Evolutionary conservation across 2,113 vertebrate species (phyloP).

Genomic region (Menidia beryllina): DNA sequence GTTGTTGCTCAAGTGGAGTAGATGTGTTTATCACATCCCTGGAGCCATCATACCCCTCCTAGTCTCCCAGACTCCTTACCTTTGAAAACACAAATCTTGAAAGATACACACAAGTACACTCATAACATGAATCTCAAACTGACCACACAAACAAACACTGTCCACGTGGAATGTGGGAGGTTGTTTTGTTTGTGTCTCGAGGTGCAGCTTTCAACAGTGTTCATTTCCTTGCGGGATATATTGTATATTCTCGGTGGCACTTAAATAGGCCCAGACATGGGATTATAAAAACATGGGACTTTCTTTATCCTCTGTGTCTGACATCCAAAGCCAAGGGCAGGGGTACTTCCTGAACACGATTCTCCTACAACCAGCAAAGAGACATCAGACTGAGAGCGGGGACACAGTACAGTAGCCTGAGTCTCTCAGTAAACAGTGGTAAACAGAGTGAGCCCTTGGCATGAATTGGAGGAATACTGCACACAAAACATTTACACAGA

Average conservation of each 20-base stretch:
- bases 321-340: background rate
- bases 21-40: conserved; percentile 55
- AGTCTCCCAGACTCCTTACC: conserved; percentile 47
- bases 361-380: conserved; percentile 26
- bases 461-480: conserved; percentile 66
- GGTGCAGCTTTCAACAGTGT: conserved; percentile 23
- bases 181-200: conserved; percentile 57
- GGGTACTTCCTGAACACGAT: background rate
- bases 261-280: background rate
- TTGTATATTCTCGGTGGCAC: background rate
- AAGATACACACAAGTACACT: conserved; percentile 44
- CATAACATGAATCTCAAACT: conserved; percentile 32
- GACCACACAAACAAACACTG: conserved; percentile 64
- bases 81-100: conserved; percentile 60
- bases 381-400: conserved; percentile 42
- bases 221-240: conserved; percentile 4
- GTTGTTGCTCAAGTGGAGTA: conserved; percentile 49
- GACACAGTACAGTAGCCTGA: conserved; percentile 75
- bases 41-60: conserved; percentile 35
- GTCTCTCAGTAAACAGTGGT: conserved; percentile 74
- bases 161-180: conserved; percentile 51
- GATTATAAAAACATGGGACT: background rate
- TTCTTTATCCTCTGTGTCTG: conserved; percentile 8
- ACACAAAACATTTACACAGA: conserved; percentile 77
- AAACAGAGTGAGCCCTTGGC: conserved; percentile 70